Percentiles rank a stretch among this genome's conserved stretches.
Evolutionary conservation across 2,888 invertebrate species (phyloP).

Genomic region (Temnothorax ravouxi): DNA sequence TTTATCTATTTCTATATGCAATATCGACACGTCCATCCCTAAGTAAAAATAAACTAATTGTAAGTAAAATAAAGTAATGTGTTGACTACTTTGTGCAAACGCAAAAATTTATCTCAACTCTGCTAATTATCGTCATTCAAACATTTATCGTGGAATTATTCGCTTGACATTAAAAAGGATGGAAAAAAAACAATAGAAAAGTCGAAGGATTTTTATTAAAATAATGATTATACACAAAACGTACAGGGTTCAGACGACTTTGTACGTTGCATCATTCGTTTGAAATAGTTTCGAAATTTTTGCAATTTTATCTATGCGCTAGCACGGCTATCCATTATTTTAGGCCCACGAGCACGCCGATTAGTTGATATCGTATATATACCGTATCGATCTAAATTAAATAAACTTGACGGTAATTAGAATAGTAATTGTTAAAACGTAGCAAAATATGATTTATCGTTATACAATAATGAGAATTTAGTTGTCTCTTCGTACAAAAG

Average conservation of each 20-base stretch:
- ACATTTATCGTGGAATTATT: background rate
- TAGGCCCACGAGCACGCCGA: background rate
- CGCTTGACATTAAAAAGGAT: background rate
- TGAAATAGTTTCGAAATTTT: background rate
- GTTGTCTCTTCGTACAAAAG: slow-evolving; percentile 8
- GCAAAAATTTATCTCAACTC: slow-evolving; percentile 8
- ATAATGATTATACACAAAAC: background rate
- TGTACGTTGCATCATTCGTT: background rate
- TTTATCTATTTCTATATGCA: background rate
- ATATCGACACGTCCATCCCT: slow-evolving; percentile 58
- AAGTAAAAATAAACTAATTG: slow-evolving; percentile 61
- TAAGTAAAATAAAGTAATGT: slow-evolving; percentile 58
- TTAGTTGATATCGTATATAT: background rate
- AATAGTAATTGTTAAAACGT: slow-evolving; percentile 33
- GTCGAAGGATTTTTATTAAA: background rate
- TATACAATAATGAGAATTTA: slow-evolving; percentile 19
- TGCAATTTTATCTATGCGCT: background rate
- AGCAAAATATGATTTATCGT: slow-evolving; percentile 16
- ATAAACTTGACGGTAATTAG: slow-evolving; percentile 27
- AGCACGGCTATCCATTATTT: background rate
- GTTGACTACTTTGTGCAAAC: background rate
- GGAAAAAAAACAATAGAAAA: background rate
- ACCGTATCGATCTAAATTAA: slow-evolving; percentile 21
- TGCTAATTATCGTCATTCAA: background rate
- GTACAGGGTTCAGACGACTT: background rate